These are phyloP conservation scores for Dryoscopus gambensis DNA, from an alignment of 2,113 vertebrate genomes.

Conservation along the genomic window DNA sequence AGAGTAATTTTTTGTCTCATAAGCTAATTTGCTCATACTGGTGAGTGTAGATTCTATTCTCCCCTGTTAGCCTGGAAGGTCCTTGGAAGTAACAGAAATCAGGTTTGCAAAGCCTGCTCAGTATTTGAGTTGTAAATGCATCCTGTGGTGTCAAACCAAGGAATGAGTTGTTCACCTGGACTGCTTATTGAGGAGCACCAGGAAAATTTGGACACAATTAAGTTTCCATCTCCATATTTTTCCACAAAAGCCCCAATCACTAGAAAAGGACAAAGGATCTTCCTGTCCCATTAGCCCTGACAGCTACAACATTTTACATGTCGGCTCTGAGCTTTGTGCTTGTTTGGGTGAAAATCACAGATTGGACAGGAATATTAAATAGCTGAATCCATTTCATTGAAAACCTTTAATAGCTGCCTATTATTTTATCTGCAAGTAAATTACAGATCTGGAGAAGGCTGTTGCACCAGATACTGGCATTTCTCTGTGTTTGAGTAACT, in stretches of 20 bases:
- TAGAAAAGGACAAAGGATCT: neutral
- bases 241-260: neutral
- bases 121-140: neutral
- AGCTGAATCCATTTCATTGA: neutral
- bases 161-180: neutral
- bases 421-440: neutral
- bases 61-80: neutral
- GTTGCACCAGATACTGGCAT: neutral
- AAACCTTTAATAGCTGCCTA: neutral
- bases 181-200: neutral
- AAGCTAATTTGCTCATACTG: neutral
- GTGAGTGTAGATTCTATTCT: neutral
- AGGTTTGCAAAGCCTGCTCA: neutral
- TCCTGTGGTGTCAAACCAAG: neutral
- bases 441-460: neutral
- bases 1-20: neutral
- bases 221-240: neutral
- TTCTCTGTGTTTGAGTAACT: neutral
- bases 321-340: neutral
- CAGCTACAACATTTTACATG: fast-evolving
- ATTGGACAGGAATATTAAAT: neutral
- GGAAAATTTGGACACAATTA: neutral
- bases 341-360: neutral
- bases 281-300: neutral
- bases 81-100: neutral